Conservation (phyloP, 2,797 vertebrate genomes). For the Phalanger gymnotis region DNA sequence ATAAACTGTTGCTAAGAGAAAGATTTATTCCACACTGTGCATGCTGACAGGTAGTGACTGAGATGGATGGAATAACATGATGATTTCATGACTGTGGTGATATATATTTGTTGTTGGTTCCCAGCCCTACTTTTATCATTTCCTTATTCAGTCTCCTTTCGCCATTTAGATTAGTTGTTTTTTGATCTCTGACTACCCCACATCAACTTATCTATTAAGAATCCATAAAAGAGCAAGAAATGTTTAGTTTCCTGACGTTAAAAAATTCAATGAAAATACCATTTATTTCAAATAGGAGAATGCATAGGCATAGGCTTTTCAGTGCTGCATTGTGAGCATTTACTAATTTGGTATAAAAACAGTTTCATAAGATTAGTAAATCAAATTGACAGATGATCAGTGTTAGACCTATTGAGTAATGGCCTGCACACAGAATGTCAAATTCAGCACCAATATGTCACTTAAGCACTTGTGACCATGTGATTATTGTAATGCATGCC, state of each 20-base stretch:
- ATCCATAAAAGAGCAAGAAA: slow-evolving; percentile 16
- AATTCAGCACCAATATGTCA: slow-evolving; percentile 74
- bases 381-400: slow-evolving; percentile 78
- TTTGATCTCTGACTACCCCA: slow-evolving; percentile 3
- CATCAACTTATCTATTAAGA: background rate
- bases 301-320: slow-evolving; percentile 58
- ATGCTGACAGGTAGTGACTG: slow-evolving; percentile 45
- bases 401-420: slow-evolving; percentile 77
- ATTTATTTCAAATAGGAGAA: slow-evolving; percentile 58
- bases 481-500: slow-evolving; percentile 65
- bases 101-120: slow-evolving; percentile 33
- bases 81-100: slow-evolving; percentile 56
- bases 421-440: slow-evolving; percentile 72
- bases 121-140: slow-evolving; percentile 9
- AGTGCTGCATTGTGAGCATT: slow-evolving; percentile 60
- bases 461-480: slow-evolving; percentile 65
- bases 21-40: slow-evolving; percentile 32
- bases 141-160: slow-evolving; percentile 11
- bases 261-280: slow-evolving; percentile 32
- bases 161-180: slow-evolving; percentile 38
- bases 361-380: slow-evolving; percentile 76
- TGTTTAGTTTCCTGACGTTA: slow-evolving; percentile 52
- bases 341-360: slow-evolving; percentile 74
- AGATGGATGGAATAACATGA: slow-evolving; percentile 36
- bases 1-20: background rate